These are phyloP conservation scores for Athripsodes cinereus DNA, from an alignment of 2,888 invertebrate species.

Conservation along the genomic window DNA sequence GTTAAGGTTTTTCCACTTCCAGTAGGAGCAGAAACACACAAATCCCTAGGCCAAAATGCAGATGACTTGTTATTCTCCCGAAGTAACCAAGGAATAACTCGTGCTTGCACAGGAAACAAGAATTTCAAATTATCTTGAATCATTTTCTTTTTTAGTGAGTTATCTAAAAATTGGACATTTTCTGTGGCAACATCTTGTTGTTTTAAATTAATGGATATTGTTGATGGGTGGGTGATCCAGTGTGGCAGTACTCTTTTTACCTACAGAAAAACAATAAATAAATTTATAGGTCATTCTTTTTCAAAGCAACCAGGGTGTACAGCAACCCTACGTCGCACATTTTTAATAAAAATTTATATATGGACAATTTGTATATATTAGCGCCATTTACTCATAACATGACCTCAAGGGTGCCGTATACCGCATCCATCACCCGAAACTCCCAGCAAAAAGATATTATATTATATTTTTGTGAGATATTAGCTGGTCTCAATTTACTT, in stretches of 20 bases:
- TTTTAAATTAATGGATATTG: conserved; percentile 68
- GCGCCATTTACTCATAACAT: no score
- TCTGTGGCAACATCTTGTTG: conserved; percentile 47
- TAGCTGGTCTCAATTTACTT: no score
- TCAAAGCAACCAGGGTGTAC: no score
- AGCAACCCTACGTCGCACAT: no score
- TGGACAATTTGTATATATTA: no score
- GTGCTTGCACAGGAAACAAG: conserved; percentile 81
- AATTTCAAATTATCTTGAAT: conserved; percentile 63
- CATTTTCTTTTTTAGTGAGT: conserved; percentile 55
- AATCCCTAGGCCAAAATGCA: conserved; percentile 72
- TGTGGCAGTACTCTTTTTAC: conserved; percentile 75
- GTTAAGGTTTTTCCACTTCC: conserved; percentile 96
- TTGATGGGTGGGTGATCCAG: conserved; percentile 78
- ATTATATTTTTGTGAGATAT: no score
- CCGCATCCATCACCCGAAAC: no score
- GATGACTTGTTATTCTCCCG: conserved; percentile 53
- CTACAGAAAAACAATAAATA: conserved; percentile 38
- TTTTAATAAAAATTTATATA: no score
- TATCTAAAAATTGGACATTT: conserved; percentile 51
- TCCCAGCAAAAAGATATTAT: no score
- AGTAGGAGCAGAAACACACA: conserved; percentile 96
- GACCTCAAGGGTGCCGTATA: no score
- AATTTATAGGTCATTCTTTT: no score
- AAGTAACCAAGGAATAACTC: conserved; percentile 72